These are phyloP conservation scores for Perizoma affinitatum DNA, from an alignment of 2,888 invertebrate species.

Conservation along the genomic window DNA sequence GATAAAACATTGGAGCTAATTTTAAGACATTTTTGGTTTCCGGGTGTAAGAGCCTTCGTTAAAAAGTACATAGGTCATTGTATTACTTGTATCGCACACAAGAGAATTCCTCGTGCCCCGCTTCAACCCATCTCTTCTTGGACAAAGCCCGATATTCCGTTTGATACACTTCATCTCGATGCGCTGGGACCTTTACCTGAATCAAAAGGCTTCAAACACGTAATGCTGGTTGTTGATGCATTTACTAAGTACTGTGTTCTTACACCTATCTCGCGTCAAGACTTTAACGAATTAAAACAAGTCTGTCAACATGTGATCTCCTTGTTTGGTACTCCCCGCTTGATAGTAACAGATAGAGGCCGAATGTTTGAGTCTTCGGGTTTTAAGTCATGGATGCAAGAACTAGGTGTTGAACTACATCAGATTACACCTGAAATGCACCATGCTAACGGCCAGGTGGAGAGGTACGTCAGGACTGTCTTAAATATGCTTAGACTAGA, in stretches of 20 bases:
- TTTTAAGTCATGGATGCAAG: no score
- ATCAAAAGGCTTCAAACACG: constrained; percentile 7
- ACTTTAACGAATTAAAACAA: constrained; percentile 3
- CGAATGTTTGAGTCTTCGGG: no score
- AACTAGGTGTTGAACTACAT: no score
- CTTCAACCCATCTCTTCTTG: constrained; percentile 2
- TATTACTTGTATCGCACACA: neutral
- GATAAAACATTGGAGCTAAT: neutral
- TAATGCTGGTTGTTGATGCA: constrained; percentile 4
- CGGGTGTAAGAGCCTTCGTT: neutral
- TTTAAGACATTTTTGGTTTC: neutral
- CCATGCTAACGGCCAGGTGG: no score
- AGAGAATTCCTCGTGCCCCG: neutral
- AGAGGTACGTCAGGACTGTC: no score
- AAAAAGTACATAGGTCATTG: neutral
- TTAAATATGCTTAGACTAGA: no score
- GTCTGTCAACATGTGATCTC: constrained; percentile 1
- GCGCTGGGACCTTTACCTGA: neutral
- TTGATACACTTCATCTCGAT: constrained; percentile 3
- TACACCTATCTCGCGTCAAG: neutral
- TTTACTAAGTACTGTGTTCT: constrained; percentile 7
- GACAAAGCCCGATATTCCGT: constrained; percentile 19
- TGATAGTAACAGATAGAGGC: neutral
- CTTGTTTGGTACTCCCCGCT: neutral
- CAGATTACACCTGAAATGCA: no score